Evolutionary conservation across 2,888 invertebrate species (phyloP).

Genomic region (Quadroppia sp.): DNA sequence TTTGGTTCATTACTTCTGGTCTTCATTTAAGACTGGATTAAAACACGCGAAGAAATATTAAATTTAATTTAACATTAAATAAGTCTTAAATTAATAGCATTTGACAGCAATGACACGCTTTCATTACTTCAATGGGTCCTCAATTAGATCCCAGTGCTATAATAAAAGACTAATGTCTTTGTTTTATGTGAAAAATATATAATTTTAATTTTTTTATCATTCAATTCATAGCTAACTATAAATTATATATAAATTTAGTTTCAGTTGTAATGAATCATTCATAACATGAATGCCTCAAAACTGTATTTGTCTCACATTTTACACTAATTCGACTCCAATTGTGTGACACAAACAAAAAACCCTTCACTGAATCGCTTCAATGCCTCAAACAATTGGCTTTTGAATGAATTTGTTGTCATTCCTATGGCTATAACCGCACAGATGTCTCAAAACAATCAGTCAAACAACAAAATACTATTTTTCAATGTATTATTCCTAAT

Average conservation of each 20-base stretch:
- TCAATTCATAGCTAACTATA: constrained; percentile 13
- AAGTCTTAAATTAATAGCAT: constrained; percentile 19
- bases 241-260: constrained; percentile 26
- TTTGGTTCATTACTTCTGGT: background rate
- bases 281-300: background rate
- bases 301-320: background rate
- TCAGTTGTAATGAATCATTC: constrained; percentile 9
- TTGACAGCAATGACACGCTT: constrained; percentile 31
- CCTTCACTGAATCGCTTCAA: constrained; percentile 19
- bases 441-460: constrained; percentile 22
- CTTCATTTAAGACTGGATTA: background rate
- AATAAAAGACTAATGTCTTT: background rate
- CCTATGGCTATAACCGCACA: background rate
- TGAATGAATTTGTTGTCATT: background rate
- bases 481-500: background rate
- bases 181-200: constrained; percentile 15
- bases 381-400: constrained; percentile 28
- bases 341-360: constrained; percentile 33
- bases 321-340: constrained; percentile 15
- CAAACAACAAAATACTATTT: background rate
- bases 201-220: background rate
- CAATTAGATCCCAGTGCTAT: background rate
- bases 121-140: constrained; percentile 27
- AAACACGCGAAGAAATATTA: background rate
- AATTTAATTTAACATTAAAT: constrained; percentile 6